phyloP scores from a whole-genome alignment of 1,140 invertebrate species.

The Oppia nitens region DNA sequence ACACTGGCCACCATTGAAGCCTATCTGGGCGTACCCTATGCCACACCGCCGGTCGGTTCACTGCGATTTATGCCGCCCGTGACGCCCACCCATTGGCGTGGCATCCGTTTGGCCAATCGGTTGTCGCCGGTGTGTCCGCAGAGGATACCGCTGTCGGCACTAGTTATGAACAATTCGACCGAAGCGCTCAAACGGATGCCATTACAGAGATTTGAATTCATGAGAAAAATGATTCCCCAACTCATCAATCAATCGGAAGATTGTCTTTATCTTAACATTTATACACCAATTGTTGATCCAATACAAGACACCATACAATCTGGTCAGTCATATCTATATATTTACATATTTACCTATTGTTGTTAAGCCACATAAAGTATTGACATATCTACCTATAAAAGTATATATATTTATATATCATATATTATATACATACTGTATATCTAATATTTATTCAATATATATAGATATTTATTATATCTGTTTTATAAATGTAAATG shows the following conservation, averaged over 20 bases:
- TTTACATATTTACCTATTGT: too few relatives aligned
- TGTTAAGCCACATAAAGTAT: too few relatives aligned
- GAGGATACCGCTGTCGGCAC: conserved; percentile 38
- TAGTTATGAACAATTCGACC: conserved; percentile 33
- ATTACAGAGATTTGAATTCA: conserved; percentile 60
- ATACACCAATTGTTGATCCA: conserved; percentile 43
- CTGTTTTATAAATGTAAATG: too few relatives aligned
- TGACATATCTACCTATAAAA: background rate
- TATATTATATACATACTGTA: too few relatives aligned
- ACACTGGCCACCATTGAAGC: background rate
- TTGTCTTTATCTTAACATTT: conserved; percentile 91
- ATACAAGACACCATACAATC: background rate
- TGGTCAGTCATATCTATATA: too few relatives aligned
- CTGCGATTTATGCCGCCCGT: conserved; percentile 88
- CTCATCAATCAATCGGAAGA: conserved; percentile 84
- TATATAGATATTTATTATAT: too few relatives aligned
- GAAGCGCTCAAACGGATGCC: conserved; percentile 48
- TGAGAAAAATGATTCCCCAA: conserved; percentile 65
- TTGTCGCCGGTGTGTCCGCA: conserved; percentile 28
- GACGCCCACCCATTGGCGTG: conserved; percentile 55
- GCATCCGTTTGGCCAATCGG: conserved; percentile 41
- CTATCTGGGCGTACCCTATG: conserved; percentile 44
- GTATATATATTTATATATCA: too few relatives aligned
- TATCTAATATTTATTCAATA: too few relatives aligned
- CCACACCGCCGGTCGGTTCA: conserved; percentile 74